Conservation (phyloP, 1,140 invertebrate genomes). For the Arctopsyche grandis region DNA sequence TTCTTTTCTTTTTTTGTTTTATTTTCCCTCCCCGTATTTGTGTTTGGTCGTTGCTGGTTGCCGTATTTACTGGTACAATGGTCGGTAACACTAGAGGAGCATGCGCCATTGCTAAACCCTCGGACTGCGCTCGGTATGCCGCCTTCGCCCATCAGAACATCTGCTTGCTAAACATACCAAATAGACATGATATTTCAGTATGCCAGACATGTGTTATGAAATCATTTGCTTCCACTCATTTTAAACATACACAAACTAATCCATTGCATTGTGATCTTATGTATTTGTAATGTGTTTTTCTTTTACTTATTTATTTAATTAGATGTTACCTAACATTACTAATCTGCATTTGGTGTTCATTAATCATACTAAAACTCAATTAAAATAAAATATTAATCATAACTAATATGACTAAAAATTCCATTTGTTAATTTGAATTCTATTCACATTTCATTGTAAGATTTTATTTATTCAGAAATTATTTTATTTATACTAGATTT, state of each 20-base stretch:
- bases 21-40: constrained; percentile 39
- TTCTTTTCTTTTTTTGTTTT: constrained; percentile 45
- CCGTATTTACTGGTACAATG: constrained; percentile 55
- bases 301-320: no score
- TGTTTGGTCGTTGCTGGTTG: constrained; percentile 56
- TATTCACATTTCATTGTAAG: no score
- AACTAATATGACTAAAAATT: no score
- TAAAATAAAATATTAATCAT: no score
- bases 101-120: constrained; percentile 69
- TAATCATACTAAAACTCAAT: no score
- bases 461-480: no score
- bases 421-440: no score
- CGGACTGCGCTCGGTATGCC: constrained; percentile 59
- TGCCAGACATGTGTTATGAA: neutral
- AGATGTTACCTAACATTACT: no score
- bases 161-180: constrained; percentile 53
- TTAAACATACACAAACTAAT: neutral
- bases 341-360: no score
- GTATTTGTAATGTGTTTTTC: no score
- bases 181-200: constrained; percentile 34
- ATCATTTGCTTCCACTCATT: constrained; percentile 4
- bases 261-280: neutral
- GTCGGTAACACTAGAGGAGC: constrained; percentile 67
- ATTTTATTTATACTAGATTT: no score
- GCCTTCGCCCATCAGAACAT: constrained; percentile 58